Base-by-base conservation (phyloP, 2,797 vertebrate species). In the Odontamblyopus rebecca region DNA sequence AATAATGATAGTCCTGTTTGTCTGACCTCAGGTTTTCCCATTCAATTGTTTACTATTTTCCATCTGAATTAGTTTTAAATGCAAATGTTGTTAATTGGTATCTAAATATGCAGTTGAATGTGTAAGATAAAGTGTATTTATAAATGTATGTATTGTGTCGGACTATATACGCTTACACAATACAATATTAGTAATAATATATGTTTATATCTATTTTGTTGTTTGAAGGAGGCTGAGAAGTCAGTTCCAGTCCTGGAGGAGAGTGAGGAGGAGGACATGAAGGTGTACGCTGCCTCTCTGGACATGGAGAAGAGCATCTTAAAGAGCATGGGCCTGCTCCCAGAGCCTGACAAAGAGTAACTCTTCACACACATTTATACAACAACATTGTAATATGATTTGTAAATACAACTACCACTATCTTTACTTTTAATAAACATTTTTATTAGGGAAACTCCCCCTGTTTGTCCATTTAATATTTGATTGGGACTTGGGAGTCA, bases 261-360 rank as follows among this genome's bases (percentile, higher is more conserved):
- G 26, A 66, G 71, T 1, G 83, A 94, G 0, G 83, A 90, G 4
- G 77, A 86, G 61, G 51, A 81, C 56, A 82, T 70, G 72, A 73
- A 82, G 63, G 87, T 89, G 51, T 94, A 93, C 7, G 60, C 73
- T 0, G 68, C 75, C 1, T 92, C 90, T 77, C 35, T 92, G 67
- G 68, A 68, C 0, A 56, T 93, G 72, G 92, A 96, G 77, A 92
- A 92, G 79, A 67, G 6, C 9, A n/a, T 82, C 61, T 86, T 94
- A 32, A 73, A 70, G 57, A 69, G 44, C 68, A 79, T 93, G 56
- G 92, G 89, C 32, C 60, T 93, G 12, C 11, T 59, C 61, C 60
- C 80, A n/a, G 53, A 18, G 27, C 0, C 79, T 18, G 78, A 75
- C 1, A 16, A 72, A 30, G n/a, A 35, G n/a, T 12, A 67, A 1